A percentile compares a stretch with the other conserved stretches of the same genome.
phyloP scores from a whole-genome alignment of 2,797 vertebrate genomes.

The Mus spretus region DNA sequence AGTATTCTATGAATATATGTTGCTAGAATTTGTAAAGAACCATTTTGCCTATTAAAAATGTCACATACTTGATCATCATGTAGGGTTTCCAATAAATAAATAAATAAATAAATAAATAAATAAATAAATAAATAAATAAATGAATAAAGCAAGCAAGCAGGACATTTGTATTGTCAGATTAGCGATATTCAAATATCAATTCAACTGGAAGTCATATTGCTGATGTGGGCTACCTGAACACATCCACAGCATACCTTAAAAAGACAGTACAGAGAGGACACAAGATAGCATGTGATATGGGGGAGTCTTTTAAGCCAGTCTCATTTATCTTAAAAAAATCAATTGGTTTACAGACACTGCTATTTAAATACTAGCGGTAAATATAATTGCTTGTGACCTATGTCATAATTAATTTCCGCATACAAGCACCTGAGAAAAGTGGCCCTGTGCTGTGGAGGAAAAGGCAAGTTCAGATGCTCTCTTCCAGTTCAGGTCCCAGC shows the following conservation, averaged over 20 bases:
- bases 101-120: neutral
- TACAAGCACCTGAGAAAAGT: neutral
- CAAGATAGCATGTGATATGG: neutral
- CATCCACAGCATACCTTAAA: neutral
- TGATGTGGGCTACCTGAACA: neutral
- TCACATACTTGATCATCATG: neutral
- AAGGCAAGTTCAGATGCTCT: neutral
- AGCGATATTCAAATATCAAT: neutral
- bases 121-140: neutral
- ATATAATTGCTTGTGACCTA: neutral
- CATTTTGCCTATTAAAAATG: no score
- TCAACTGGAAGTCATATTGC: neutral
- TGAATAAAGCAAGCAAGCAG: no score
- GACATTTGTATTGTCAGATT: neutral
- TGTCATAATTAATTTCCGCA: neutral
- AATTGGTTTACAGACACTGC: neutral
- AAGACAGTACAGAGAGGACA: neutral
- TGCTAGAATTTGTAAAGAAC: neutral
- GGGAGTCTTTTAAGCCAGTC: neutral
- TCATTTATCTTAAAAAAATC: constrained; percentile 12
- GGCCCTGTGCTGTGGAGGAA: neutral
- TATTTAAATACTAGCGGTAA: constrained; percentile 14
- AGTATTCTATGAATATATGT: neutral
- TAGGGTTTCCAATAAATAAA: neutral
- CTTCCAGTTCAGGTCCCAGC: neutral